Evolutionary conservation across 1,140 invertebrate genomes (phyloP).

Genomic region (Macrostomum lignano): DNA sequence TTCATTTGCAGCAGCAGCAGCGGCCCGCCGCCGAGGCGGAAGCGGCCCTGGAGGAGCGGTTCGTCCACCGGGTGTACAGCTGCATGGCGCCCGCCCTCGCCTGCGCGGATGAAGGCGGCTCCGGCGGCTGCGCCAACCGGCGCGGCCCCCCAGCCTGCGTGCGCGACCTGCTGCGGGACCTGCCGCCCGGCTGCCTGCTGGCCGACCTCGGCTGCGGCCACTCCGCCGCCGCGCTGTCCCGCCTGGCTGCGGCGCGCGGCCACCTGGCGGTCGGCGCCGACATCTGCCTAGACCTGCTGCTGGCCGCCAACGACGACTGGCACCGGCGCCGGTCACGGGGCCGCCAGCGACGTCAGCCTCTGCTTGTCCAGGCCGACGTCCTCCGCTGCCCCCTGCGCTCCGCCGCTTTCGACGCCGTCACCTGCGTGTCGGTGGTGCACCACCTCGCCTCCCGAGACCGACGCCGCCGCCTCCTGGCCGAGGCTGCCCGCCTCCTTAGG

Average conservation of each 20-base stretch:
- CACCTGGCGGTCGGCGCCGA: constrained; percentile 41
- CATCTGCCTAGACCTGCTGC: constrained; percentile 46
- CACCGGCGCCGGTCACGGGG: constrained; percentile 24
- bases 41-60: constrained; percentile 45
- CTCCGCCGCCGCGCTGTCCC: constrained; percentile 34
- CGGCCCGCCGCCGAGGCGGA: neutral
- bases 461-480: constrained; percentile 50
- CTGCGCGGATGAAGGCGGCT: neutral
- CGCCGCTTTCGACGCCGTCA: constrained; percentile 64
- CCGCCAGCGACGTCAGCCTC: constrained; percentile 4
- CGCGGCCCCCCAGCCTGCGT: constrained; percentile 51
- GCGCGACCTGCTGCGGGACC: constrained; percentile 48
- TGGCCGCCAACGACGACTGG: constrained; percentile 42
- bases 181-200: constrained; percentile 60
- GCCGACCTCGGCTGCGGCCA: constrained; percentile 80
- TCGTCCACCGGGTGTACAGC: constrained; percentile 76
- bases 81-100: constrained; percentile 37
- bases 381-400: constrained; percentile 59
- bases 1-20: too few relatives aligned
- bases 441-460: constrained; percentile 68
- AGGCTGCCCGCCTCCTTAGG: constrained; percentile 52
- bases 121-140: constrained; percentile 23
- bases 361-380: constrained; percentile 43
- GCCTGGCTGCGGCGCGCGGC: neutral
- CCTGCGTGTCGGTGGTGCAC: constrained; percentile 75